Conservation (phyloP, 2,888 invertebrate genomes). For the Pherbina coryleti region DNA sequence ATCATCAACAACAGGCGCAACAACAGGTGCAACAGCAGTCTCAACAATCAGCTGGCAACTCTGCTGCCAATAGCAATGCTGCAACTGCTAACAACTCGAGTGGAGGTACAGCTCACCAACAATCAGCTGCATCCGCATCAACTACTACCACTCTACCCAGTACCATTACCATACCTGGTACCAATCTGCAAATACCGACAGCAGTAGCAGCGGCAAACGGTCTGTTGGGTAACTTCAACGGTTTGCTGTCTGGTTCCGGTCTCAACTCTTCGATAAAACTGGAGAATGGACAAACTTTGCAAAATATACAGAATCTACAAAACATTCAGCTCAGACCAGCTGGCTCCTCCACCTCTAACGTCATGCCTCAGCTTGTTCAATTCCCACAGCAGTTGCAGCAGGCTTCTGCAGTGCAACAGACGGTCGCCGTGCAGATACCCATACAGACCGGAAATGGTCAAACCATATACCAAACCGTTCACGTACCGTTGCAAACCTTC, state of each 20-base stretch:
- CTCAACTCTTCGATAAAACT: constrained; percentile 58
- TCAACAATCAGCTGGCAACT: constrained; percentile 38
- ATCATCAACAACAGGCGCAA: constrained; percentile 48
- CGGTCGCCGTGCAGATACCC: constrained; percentile 86
- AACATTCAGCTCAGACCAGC: constrained; percentile 73
- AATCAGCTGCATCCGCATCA: constrained; percentile 36
- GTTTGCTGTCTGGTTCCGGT: constrained; percentile 53
- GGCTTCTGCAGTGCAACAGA: constrained; percentile 57
- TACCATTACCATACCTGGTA: constrained; percentile 68
- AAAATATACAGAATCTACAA: constrained; percentile 72
- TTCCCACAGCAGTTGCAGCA: constrained; percentile 61
- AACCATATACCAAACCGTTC: constrained; percentile 95
- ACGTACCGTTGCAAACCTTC: constrained; percentile 89
- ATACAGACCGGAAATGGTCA: constrained; percentile 79
- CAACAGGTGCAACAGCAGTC: constrained; percentile 50
- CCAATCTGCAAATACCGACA: constrained; percentile 69
- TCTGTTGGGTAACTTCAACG: constrained; percentile 62
- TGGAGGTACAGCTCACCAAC: constrained; percentile 36
- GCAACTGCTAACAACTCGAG: not conserved
- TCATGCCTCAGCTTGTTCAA: constrained; percentile 66
- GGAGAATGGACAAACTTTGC: constrained; percentile 71
- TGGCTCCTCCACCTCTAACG: constrained; percentile 54
- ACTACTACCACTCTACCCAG: constrained; percentile 57
- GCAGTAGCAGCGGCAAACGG: constrained; percentile 68
- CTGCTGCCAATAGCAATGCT: constrained; percentile 32